A percentile compares a stretch with the other conserved stretches of the same genome.
phyloP scores from a whole-genome alignment of 2,113 vertebrate genomes.

The Nesogale talazaci region DNA sequence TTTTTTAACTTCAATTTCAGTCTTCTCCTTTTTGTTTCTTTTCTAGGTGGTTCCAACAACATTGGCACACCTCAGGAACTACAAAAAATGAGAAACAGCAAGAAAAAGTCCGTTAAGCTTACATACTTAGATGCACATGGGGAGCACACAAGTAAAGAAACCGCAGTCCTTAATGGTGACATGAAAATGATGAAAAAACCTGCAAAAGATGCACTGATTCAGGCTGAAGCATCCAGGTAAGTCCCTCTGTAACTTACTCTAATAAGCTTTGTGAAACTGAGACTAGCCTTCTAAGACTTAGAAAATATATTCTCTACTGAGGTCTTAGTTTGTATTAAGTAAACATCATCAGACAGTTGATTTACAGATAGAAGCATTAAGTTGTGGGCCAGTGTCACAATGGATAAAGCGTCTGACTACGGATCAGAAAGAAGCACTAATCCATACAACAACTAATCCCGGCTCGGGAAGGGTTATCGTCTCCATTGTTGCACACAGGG shows the following conservation, averaged over 20 bases:
- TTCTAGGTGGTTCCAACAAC: conserved; percentile 76
- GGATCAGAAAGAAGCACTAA: too few species aligned
- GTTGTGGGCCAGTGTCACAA: too few species aligned
- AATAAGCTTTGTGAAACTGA: neutral
- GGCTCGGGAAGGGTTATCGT: too few species aligned
- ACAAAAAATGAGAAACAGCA: conserved; percentile 54
- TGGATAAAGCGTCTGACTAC: too few species aligned
- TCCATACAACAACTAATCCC: too few species aligned
- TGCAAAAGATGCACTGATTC: conserved; percentile 62
- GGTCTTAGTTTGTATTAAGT: too few species aligned
- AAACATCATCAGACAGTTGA: too few species aligned
- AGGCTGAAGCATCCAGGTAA: conserved; percentile 85
- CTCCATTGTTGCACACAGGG: too few species aligned
- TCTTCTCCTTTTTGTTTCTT: neutral
- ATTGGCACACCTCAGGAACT: conserved; percentile 45
- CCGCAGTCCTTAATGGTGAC: conserved; percentile 84
- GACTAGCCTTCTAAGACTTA: neutral
- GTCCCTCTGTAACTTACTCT: conserved; percentile 38
- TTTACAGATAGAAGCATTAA: too few species aligned
- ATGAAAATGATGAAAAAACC: conserved; percentile 82
- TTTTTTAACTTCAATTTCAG: conserved; percentile 29
- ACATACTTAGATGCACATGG: conserved; percentile 46
- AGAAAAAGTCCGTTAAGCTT: neutral
- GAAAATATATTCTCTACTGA: neutral
- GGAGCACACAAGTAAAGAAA: conserved; percentile 41